Conservation (phyloP, 2,888 invertebrate species). For the Conchocele bisecta region DNA sequence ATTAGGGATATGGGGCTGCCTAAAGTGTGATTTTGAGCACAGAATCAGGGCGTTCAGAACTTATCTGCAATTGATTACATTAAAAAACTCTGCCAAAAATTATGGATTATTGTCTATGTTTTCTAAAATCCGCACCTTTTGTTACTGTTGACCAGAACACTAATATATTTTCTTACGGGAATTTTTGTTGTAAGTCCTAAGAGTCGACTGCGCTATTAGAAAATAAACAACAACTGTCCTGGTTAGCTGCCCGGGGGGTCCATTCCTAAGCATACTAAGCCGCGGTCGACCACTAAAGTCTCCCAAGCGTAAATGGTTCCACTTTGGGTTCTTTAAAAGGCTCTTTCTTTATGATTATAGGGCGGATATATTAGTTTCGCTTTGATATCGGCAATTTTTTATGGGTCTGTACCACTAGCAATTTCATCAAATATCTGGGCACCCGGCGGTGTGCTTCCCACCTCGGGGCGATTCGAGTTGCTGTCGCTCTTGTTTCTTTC, state of each 20-base stretch:
- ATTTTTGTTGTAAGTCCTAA: no score
- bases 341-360: neutral
- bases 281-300: conserved; percentile 7
- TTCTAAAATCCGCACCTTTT: no score
- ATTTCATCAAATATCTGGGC: neutral
- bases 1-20: neutral
- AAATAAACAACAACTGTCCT: no score
- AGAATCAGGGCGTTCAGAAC: conserved; percentile 1
- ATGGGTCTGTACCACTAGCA: neutral
- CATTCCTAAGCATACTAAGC: no score
- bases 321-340: conserved; percentile 6
- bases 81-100: conserved; percentile 5
- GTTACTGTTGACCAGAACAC: no score
- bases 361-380: neutral
- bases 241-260: no score
- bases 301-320: conserved; percentile 18
- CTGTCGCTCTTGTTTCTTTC: neutral
- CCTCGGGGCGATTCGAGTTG: conserved; percentile 12
- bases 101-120: no score
- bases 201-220: no score
- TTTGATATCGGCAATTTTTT: neutral
- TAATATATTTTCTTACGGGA: no score
- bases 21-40: neutral
- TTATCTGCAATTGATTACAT: neutral
- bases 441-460: conserved; percentile 17